Evolutionary conservation across 2,113 vertebrate species (phyloP), one percentile per base, ranked within the genome.

Genomic region (Nothocercus nigrocapillus): DNA sequence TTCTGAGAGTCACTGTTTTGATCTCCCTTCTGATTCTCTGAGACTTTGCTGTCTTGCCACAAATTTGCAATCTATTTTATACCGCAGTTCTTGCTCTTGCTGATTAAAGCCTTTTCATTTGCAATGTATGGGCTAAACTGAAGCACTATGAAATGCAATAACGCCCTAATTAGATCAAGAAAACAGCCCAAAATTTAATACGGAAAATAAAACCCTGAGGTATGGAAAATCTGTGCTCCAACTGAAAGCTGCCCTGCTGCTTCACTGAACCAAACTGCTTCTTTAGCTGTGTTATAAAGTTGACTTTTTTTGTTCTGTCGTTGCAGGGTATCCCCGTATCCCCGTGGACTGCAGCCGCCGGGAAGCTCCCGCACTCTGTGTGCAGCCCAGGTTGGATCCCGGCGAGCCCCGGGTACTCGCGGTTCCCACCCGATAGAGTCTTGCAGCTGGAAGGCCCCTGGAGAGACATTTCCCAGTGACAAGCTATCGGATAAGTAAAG

Each of bases 331-430:
- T 18, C 30, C 28, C 38, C 11, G 1, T 18, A 9, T 13, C n/a
- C 28, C 19, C 53, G 25, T 6, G 68, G 32, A 38, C 68, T 42
- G 34, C 22, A 44, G 3, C 45, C 27, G 30, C 67, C 4, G 7
- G 30, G 44, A 32, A 28, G 13, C 12, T 38, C 4, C 47, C 22
- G 68, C 24, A 7, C 67, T 34, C 1, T 6, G 13, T n/a, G 2
- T 17, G 28, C 14, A 28, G 74, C 85, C 38, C 67, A 1, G 32
- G 32, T 13, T 42, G 10, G 32, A 16, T 27, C 63, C 10, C 30
- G 5, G 61, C 61, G 62, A 67, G 38, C 64, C 8, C 1, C 0
- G 21, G 20, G 17, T 5, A 2, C 22, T 16, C 11, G 2, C n/a
- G 30, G 30, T 40, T 58, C 11, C 28, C 56, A 13, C 4, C 30